phyloP scores from a whole-genome alignment of 2,888 invertebrate species.

The Laothoe populi region DNA sequence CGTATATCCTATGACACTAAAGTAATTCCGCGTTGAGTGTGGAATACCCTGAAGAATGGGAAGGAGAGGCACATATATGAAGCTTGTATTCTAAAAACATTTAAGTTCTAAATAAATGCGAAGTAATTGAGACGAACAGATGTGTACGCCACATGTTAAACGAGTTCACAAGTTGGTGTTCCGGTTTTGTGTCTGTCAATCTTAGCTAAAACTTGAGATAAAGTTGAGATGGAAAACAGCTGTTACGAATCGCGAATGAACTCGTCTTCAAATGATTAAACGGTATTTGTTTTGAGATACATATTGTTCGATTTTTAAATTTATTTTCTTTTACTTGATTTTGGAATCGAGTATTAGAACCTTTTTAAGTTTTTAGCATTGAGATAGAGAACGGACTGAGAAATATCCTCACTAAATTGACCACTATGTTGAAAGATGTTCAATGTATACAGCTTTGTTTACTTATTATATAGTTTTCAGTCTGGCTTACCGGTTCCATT shows the following conservation, averaged over 20 bases:
- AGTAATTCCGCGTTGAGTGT: no score
- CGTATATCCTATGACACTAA: no score
- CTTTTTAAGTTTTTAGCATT: no score
- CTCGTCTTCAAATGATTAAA: not conserved
- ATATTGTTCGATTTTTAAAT: not conserved
- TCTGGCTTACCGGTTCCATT: no score
- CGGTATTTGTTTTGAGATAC: not conserved
- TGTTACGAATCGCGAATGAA: constrained; percentile 11
- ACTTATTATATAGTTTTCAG: no score
- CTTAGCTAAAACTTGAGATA: not conserved
- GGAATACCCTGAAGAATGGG: no score
- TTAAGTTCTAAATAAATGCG: not conserved
- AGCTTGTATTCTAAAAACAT: no score
- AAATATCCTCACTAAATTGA: no score
- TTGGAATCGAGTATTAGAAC: not conserved
- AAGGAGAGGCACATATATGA: no score
- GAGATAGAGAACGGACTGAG: no score
- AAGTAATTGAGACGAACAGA: constrained; percentile 9
- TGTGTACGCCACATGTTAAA: not conserved
- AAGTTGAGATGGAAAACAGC: constrained; percentile 11
- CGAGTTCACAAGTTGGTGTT: constrained; percentile 12
- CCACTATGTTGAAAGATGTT: no score
- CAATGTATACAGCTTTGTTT: no score
- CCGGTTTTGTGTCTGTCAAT: constrained; percentile 18
- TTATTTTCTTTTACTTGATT: not conserved